Evolutionary conservation across 1,140 invertebrate species (phyloP).

Genomic region (Leucophenga varia): DNA sequence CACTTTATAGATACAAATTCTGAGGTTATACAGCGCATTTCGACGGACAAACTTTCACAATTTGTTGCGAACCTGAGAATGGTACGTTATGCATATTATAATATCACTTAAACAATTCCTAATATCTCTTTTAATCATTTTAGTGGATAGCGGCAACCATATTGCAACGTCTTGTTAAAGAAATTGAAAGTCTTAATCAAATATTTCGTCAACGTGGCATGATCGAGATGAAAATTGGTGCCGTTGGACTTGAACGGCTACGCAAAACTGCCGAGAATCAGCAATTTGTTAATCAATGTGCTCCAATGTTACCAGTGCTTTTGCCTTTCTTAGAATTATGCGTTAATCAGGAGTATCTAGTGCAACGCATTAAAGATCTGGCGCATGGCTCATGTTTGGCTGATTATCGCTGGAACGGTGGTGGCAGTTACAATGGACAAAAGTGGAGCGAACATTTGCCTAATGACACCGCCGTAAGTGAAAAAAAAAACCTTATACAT

Average conservation of each 20-base stretch:
- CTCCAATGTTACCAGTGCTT: conserved; percentile 69
- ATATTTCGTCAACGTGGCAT: conserved; percentile 68
- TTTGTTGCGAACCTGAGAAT: conserved; percentile 48
- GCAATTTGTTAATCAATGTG: conserved; percentile 62
- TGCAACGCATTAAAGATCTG: conserved; percentile 73
- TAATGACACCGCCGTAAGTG: conserved; percentile 74
- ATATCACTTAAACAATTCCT: too few species aligned
- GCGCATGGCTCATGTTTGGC: conserved; percentile 78
- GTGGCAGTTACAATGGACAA: conserved; percentile 70
- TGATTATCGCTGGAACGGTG: conserved; percentile 79
- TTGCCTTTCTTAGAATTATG: conserved; percentile 78
- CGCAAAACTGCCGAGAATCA: conserved; percentile 67
- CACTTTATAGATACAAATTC: conserved; percentile 47
- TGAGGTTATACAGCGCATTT: conserved; percentile 49
- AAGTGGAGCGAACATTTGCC: conserved; percentile 78
- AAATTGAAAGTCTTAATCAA: conserved; percentile 71
- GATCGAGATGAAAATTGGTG: conserved; percentile 70
- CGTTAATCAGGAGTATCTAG: conserved; percentile 80
- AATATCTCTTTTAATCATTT: not conserved
- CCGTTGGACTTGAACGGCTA: conserved; percentile 68
- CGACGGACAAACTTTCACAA: conserved; percentile 46
- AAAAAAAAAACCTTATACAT: not conserved
- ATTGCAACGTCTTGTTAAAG: conserved; percentile 66
- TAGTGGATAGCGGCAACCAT: conserved; percentile 81
- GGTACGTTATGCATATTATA: too few species aligned